Evolutionary conservation across 2,888 invertebrate species (phyloP), one percentile per base, ranked within the genome.

Genomic region (Apamea crenata): DNA sequence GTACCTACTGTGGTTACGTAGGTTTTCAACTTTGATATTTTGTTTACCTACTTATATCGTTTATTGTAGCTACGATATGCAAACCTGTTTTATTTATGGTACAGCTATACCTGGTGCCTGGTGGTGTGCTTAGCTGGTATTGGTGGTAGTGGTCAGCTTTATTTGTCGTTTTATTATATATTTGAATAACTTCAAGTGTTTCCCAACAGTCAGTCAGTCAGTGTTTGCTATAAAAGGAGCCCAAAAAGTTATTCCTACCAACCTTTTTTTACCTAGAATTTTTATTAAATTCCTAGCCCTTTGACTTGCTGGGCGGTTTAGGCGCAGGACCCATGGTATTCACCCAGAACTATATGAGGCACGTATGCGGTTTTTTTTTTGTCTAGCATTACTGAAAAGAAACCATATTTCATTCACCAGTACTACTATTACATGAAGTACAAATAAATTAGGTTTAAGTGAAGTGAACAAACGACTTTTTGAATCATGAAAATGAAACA

Each of bases 401-500:
- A 36, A 61, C 4, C 3, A 18, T 71, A 75, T 75, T 59, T 14
- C 44, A 18, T 78, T 3, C 25, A 25, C 25, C 25, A 10, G 18
- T 36, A 50, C 12, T 63, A 21, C 25, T 44, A n/a, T n/a, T n/a
- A 77, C 80, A n/a, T 29, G 12, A 47, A 77, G 14, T 47, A 63
- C 14, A 21, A 47, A 29, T 73, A 16, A 32, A 61, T 32, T 78
- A 50, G 25, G 32, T 65, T 29, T 32, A 53, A 88, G 25, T 36
- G 40, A 36, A 89, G n/a, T 61, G 44, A 25, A 44, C 47, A 29
- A 50, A 59, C n/a, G 18, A 71, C 12, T 69, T 72, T 65, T 63
- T 32, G 36, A 83, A 68, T 61, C 59, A 65, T 74, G 87, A 92
- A 94, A 96, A 95, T 95, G 86, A 96, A 96, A 96, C 95, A 94